Conservation (phyloP, 2,888 invertebrate genomes). For the Polymixis lichenea region DNA sequence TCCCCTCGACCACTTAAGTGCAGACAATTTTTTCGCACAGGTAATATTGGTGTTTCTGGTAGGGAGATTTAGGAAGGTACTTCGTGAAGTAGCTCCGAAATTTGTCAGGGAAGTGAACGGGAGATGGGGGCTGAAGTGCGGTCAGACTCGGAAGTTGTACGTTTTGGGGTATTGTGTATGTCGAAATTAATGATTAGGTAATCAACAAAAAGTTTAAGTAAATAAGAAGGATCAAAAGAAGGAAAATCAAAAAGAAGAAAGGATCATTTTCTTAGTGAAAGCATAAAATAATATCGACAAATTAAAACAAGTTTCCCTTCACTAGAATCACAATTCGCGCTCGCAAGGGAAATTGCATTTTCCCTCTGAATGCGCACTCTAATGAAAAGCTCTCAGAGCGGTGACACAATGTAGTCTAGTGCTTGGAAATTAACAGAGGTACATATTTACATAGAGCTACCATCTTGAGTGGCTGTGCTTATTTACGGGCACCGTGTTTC, state of each 20-base stretch:
- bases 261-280: too few relatives aligned
- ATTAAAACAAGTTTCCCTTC: conserved; percentile 57
- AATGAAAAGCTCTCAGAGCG: conserved; percentile 81
- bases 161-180: not conserved
- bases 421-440: conserved; percentile 78
- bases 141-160: conserved; percentile 1
- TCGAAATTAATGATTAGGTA: not conserved
- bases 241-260: not conserved
- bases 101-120: conserved; percentile 23
- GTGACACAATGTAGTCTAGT: conserved; percentile 80
- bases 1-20: conserved; percentile 68
- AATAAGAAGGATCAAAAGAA: too few relatives aligned
- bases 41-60: conserved; percentile 62
- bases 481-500: conserved; percentile 49
- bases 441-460: conserved; percentile 70
- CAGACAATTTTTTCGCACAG: conserved; percentile 66
- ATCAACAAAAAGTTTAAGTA: not conserved
- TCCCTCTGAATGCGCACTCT: conserved; percentile 78
- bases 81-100: conserved; percentile 38
- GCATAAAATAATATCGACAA: conserved; percentile 47
- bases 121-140: not conserved
- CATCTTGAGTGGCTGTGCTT: conserved; percentile 64
- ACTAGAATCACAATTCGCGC: conserved; percentile 72
- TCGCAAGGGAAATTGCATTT: conserved; percentile 82
- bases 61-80: conserved; percentile 39